Conservation (phyloP, 2,113 vertebrate genomes). For the Aegotheles bennettii region DNA sequence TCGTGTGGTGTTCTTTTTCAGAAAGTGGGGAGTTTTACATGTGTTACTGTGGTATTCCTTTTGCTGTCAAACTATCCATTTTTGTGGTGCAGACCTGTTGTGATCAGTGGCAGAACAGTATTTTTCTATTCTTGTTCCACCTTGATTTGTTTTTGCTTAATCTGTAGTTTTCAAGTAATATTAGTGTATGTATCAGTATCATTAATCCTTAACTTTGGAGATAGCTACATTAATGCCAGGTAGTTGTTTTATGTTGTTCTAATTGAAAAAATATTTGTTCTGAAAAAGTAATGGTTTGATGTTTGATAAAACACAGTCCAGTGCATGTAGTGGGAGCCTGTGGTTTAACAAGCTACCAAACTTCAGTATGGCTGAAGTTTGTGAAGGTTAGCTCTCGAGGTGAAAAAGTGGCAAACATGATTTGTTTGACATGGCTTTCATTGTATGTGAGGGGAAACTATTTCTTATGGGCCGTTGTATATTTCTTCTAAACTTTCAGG, state of each 20-base stretch:
- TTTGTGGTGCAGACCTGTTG: not conserved
- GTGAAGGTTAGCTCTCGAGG: not conserved
- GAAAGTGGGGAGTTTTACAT: not conserved
- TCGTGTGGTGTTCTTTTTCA: not conserved
- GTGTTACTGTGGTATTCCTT: not conserved
- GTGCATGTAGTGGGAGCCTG: not conserved
- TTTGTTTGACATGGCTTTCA: not conserved
- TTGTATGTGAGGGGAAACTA: too few species aligned
- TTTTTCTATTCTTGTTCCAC: not conserved
- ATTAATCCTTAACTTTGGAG: not conserved
- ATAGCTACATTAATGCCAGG: not conserved
- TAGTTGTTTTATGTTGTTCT: not conserved
- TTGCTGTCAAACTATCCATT: not conserved
- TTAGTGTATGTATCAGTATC: not conserved
- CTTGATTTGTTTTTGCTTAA: not conserved
- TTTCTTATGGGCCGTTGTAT: not conserved
- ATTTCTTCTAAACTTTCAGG: conserved; percentile 63
- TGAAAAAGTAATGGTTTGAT: not conserved
- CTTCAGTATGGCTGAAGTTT: not conserved
- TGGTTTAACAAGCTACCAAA: not conserved
- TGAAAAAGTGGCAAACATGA: not conserved
- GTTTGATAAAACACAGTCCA: not conserved
- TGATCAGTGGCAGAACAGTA: not conserved
- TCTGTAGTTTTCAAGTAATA: not conserved
- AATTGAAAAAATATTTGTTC: not conserved